Evolutionary conservation across 2,888 invertebrate species (phyloP), one percentile per base, ranked within the genome.

Genomic region (Galeopsomyia nigrocyanea): DNA sequence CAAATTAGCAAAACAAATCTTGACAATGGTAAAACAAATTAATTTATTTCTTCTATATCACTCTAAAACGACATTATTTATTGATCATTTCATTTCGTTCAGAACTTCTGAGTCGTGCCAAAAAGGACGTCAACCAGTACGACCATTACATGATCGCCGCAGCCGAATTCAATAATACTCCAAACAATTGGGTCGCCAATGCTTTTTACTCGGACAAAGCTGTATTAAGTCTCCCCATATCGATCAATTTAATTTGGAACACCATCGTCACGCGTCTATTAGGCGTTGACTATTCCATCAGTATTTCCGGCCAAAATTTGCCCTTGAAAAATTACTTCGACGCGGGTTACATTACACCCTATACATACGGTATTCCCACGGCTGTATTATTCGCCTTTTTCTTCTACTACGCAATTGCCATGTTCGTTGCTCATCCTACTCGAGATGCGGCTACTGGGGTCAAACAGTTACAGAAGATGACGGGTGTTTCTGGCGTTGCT

Each of bases 391-490:
- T 79, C 62, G 80, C 75, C 21, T 76, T 68, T 26, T 82, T 79
- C 64, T 79, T 82, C 19, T 83, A 80, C 50, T 76, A 80, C 0
- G 78, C 79, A 17, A 56, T 78, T 0, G 86, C 88, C 0, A 87
- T 90, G 77, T 90, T 90, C 74, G 87, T 91, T 1, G 83, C 90
- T 0, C 89, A 93, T 69, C 91, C 93, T 3, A 89, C 91, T 77
- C 86, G 87, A 67, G 94, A 95, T 84, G 88, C 90, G 10, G 81
- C 83, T 6, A 88, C 89, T 0, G 91, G 90, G 64, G 88, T 93
- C 49, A 91, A 93, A 31, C 91, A 91, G 78, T 82, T 93, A 49
- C 93, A 94, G 86, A 83, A 90, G 31, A 90, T 93, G 91, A 88
- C 91, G 0, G 92, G 93, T 3, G 89, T 92, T 39, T 87, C 90